These are phyloP conservation scores for Acleris laterana DNA, from an alignment of 2,888 invertebrate genomes.

Conservation along the genomic window DNA sequence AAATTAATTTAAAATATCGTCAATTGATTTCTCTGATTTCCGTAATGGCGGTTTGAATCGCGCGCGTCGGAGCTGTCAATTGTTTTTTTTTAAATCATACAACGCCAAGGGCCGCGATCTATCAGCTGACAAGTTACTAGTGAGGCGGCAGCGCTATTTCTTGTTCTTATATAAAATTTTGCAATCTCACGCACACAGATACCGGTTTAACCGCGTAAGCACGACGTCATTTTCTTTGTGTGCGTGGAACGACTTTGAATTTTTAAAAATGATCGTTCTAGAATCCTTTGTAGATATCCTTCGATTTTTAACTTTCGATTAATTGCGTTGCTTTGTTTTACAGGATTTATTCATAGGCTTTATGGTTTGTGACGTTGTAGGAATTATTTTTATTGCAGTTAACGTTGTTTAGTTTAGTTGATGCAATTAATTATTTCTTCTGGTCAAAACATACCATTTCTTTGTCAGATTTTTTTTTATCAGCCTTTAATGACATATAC, in stretches of 20 bases:
- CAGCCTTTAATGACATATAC: too few relatives aligned
- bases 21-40: not conserved
- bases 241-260: constrained; percentile 8
- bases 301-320: constrained; percentile 9
- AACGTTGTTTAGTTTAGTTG: too few relatives aligned
- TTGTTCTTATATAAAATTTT: constrained; percentile 53
- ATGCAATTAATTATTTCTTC: too few relatives aligned
- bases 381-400: too few relatives aligned
- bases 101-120: constrained; percentile 19
- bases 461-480: too few relatives aligned
- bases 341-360: too few relatives aligned
- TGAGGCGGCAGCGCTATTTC: constrained; percentile 38
- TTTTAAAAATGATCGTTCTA: constrained; percentile 28
- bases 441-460: too few relatives aligned
- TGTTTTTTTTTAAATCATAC: constrained; percentile 30
- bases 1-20: not conserved
- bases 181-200: constrained; percentile 43
- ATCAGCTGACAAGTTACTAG: constrained; percentile 45
- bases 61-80: constrained; percentile 20
- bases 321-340: too few relatives aligned
- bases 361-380: too few relatives aligned
- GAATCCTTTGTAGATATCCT: constrained; percentile 24
- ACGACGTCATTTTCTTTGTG: constrained; percentile 30
- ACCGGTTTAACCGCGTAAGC: constrained; percentile 24
- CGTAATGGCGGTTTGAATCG: constrained; percentile 7